Base-by-base conservation (phyloP, 35 echinoderm and acorn worm species). In the Patiria miniata region DNA sequence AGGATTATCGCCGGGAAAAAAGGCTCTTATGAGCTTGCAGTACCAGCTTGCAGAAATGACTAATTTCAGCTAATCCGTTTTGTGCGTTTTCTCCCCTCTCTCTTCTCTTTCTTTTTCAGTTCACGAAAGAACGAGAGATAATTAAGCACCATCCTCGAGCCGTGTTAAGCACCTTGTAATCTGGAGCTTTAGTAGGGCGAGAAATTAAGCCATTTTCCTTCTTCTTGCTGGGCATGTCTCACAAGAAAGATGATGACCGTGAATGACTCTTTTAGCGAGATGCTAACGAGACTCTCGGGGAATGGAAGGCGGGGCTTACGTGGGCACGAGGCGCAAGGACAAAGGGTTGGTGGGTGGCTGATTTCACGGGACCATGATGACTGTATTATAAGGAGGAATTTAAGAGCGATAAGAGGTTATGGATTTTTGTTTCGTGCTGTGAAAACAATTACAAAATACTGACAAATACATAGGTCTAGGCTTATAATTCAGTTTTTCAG, bases 31-130 rank as follows among this genome's bases (percentile, higher is more conserved):
- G 42, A 30, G 65, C 65, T 73, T 26, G 65, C 29, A 26, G 65
- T 73, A 73, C 65, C 65, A 73, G 65, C 65, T 73, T 16, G 29
- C 65, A 73, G 65, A 73, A 73, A 73, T 34, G 34, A 34, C 65
- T 73, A 73, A 73, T 73, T 73, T 73, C 65, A 73, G 26, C 26
- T 73, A 73, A 73, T 73, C 65, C 65, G 34, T 73, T 73, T 73
- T 18, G 21, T 30, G 14, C 26, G 21, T 73, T 7, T 26, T 73
- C 65, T 73, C 34, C 65, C 26, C 19, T 73, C 26, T 36, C 34
- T 73, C 65, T 73, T 30, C 65, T 10, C 19, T 73, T 10, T 36
- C 34, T 23, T 73, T 15, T 34, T 32, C 23, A 14, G 65, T 73
- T 47, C 42, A 12, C 42, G 42, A 28, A 73, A 73, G 65, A 73